phyloP scores from a whole-genome alignment of 2,113 vertebrate genomes.

The Callithrix jacchus region DNA sequence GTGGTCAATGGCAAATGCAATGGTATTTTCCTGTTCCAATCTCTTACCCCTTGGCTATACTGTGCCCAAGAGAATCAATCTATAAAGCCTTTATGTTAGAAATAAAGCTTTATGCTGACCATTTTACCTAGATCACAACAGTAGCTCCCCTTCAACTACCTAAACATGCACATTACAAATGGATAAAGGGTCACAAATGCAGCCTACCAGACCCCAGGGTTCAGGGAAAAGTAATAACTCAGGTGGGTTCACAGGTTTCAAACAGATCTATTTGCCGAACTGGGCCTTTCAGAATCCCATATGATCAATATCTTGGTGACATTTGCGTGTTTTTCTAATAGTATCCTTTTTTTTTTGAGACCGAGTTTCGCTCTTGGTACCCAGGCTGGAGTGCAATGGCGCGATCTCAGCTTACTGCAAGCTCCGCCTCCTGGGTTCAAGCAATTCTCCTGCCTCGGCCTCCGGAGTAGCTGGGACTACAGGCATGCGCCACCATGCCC shows the following conservation, averaged over 20 bases:
- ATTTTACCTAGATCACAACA: background rate
- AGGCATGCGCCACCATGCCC: no score
- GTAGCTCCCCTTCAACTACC: background rate
- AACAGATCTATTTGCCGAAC: background rate
- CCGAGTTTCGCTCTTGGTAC: no score
- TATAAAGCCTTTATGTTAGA: slow-evolving; percentile 32
- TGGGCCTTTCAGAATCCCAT: background rate
- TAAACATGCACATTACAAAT: background rate
- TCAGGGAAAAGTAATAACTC: background rate
- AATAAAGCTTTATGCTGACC: slow-evolving; percentile 43
- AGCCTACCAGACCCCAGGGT: background rate
- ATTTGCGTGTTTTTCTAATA: background rate
- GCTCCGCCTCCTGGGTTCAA: no score
- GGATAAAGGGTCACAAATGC: background rate
- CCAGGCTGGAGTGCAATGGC: no score
- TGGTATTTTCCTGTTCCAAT: background rate
- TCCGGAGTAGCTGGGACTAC: no score
- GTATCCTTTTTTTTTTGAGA: background rate
- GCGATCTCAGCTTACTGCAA: no score
- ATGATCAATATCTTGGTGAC: background rate
- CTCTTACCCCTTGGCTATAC: background rate
- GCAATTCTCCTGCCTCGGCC: no score
- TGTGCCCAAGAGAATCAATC: slow-evolving; percentile 8
- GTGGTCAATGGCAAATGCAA: background rate
- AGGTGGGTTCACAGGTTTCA: background rate